These are phyloP conservation scores for Tretioscincus oriximinensis DNA, from an alignment of 2,113 vertebrate species.

Conservation along the genomic window DNA sequence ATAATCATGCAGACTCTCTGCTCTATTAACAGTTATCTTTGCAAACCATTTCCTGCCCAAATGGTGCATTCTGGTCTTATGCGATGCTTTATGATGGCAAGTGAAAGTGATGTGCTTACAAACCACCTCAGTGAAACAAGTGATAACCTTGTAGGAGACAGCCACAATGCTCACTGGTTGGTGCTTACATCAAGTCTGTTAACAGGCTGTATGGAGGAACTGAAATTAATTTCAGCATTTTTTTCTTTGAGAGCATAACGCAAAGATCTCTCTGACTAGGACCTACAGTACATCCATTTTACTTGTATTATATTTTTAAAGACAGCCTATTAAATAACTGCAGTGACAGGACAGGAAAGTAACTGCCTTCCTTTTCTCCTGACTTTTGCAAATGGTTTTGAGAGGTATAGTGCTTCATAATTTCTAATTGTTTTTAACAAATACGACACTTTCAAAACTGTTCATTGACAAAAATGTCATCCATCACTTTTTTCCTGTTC, in stretches of 20 bases:
- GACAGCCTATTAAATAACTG: background rate
- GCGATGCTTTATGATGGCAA: slow-evolving; percentile 5
- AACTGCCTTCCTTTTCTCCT: background rate
- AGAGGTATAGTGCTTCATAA: background rate
- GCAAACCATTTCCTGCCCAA: slow-evolving; percentile 21
- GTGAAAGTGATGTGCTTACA: slow-evolving; percentile 10
- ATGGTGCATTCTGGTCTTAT: background rate
- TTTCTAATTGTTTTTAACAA: background rate
- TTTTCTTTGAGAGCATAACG: background rate
- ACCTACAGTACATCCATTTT: background rate
- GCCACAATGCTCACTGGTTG: background rate
- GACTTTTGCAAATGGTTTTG: background rate
- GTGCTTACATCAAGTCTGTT: background rate
- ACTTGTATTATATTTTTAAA: background rate
- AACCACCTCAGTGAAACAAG: background rate
- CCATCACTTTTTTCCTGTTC: background rate
- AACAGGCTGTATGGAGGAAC: background rate
- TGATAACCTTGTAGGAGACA: background rate
- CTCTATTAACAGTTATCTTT: slow-evolving; percentile 9
- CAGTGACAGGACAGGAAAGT: background rate
- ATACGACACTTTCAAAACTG: background rate
- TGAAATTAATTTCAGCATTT: background rate
- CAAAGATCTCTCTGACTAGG: background rate
- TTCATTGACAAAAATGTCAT: background rate
- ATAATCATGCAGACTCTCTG: background rate